These are phyloP conservation scores for Berghia stephanieae DNA, from an alignment of 1,140 invertebrate species.

Conservation along the genomic window DNA sequence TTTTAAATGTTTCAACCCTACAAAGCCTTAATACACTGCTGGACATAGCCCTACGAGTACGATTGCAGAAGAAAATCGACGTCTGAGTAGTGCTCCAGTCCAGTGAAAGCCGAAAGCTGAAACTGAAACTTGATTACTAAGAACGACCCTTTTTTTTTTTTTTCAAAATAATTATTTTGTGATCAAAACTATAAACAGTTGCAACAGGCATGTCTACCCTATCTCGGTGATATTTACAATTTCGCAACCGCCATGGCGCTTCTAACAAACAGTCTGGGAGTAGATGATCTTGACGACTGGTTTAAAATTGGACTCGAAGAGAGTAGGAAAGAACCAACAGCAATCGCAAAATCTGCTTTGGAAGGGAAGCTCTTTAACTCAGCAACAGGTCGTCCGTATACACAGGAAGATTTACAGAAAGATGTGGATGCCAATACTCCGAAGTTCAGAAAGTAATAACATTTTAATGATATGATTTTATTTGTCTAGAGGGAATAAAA, in stretches of 20 bases:
- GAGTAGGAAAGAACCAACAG: background rate
- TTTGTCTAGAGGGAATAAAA: no score
- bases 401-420: background rate
- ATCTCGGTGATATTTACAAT: no score
- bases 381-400: background rate
- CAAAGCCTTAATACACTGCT: no score
- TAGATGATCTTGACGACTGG: constrained; percentile 24
- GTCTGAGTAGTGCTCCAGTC: background rate
- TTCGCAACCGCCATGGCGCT: no score
- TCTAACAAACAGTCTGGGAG: background rate
- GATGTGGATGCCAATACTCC: background rate
- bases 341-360: background rate
- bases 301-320: constrained; percentile 20
- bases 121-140: no score
- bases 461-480: background rate
- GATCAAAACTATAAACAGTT: background rate
- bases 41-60: no score
- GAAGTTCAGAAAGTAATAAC: background rate
- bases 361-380: constrained; percentile 1
- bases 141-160: background rate
- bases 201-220: no score
- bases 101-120: no score
- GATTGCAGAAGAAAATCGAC: no score
- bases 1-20: no score
- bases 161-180: background rate